Percentiles rank a stretch among this genome's conserved stretches.
Conservation (phyloP, 2,113 vertebrate species). For the Seriola rivoliana region DNA sequence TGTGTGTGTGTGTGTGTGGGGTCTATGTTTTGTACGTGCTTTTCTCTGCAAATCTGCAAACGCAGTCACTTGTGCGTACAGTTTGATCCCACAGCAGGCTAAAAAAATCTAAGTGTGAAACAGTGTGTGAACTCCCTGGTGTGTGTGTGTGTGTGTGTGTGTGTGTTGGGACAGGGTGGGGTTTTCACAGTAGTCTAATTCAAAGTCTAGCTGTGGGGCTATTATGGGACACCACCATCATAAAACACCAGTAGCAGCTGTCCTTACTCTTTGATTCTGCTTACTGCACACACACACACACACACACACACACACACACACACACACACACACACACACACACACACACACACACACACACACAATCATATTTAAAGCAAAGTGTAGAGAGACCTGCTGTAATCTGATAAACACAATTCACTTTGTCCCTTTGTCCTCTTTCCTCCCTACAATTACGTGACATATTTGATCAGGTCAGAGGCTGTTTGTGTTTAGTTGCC, state of each 20-base stretch:
- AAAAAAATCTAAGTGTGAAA: slow-evolving; percentile 24
- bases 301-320: not conserved
- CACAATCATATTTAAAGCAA: not conserved
- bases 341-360: slow-evolving; percentile 5
- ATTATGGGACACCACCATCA: slow-evolving; percentile 48
- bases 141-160: slow-evolving; percentile 15
- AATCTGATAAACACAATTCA: slow-evolving; percentile 7
- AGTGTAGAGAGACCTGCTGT: not conserved
- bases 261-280: not conserved
- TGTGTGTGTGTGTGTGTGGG: not conserved
- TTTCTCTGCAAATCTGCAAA: slow-evolving; percentile 30
- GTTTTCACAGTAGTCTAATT: slow-evolving; percentile 48
- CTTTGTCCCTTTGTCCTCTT: slow-evolving; percentile 5
- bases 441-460: slow-evolving; percentile 20
- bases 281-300: not conserved
- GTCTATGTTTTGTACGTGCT: not conserved
- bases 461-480: slow-evolving; percentile 40
- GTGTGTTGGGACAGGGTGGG: slow-evolving; percentile 5
- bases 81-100: slow-evolving; percentile 3
- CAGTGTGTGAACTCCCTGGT: not conserved
- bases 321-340: slow-evolving; percentile 4
- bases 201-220: slow-evolving; percentile 48
- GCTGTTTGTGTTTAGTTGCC: slow-evolving; percentile 13
- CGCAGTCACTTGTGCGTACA: not conserved
- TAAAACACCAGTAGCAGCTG: slow-evolving; percentile 33